Evolutionary conservation across 2,113 vertebrate genomes (phyloP), one percentile per base, ranked within the genome.

Genomic region (Balaeniceps rex): DNA sequence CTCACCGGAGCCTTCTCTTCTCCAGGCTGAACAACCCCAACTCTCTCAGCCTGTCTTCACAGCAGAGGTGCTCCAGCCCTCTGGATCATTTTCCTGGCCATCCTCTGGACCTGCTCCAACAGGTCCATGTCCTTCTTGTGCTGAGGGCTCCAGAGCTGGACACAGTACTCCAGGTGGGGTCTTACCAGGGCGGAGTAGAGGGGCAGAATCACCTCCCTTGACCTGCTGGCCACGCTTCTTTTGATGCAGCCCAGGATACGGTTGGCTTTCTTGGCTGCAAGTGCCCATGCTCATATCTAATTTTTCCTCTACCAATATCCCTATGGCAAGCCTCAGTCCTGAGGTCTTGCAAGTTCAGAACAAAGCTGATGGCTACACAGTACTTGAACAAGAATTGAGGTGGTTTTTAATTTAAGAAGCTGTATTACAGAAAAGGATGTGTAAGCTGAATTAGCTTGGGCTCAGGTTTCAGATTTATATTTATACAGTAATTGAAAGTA

Each of bases 151-250:
- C 36, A 52, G 47, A 42, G 24, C 29, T 64, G 47, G 17, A 79
- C 1, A 1, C 10, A 42, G 17, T 2, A 14, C 31, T 65, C 7
- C 13, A 22, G 47, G 18, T 40, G 23, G 13, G 6, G 31, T 79
- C 60, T 65, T 31, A 52, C 0, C 1, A 52, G 76, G 34, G 14
- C 1, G 2, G 63, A 55, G 33, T 3, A 60, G 24, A 31, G 19
- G 29, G 36, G 31, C 1, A 44, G 40, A 54, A 54, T 44, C 61
- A 2, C 49, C 49, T 44, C 31, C 49, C 38, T 47, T 1, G 7
- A 23, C 42, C 33, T 58, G 14, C 42, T 47, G 55, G 55, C 11
- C 42, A 76, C 4, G 0, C 14, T 46, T 3, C 34, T 63, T 31
- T 14, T 5, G 22, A 19, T 51, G 22, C n/a, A 51, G 75, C 46